Evolutionary conservation across 2,113 vertebrate species (phyloP).

Genomic region (Petaurus breviceps): DNA sequence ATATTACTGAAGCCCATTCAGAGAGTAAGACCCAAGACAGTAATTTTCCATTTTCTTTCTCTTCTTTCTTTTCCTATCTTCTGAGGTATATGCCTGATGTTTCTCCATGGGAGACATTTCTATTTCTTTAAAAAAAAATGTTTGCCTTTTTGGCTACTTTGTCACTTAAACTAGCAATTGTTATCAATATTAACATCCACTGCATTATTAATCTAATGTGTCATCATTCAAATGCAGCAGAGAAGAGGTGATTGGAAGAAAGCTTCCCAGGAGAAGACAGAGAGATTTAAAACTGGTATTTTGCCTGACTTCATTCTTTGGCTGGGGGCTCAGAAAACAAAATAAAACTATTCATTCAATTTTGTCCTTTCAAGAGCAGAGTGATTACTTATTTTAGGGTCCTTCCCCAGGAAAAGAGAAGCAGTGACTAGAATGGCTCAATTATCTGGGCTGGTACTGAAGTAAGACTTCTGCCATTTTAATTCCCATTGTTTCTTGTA

Average conservation of each 20-base stretch:
- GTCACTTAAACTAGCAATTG: background rate
- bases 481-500: background rate
- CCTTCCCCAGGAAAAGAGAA: background rate
- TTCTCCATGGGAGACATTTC: too few species aligned
- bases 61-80: background rate
- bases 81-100: background rate
- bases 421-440: background rate
- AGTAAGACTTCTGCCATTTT: background rate
- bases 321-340: background rate
- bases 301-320: background rate
- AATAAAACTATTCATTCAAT: background rate
- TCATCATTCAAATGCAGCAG: background rate
- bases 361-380: background rate
- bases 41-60: background rate
- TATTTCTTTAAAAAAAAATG: background rate
- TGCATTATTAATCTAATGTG: background rate
- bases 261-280: background rate
- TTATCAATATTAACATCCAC: background rate
- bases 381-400: background rate
- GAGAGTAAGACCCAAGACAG: background rate
- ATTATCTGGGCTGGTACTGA: background rate
- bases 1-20: background rate
- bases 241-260: background rate
- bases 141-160: background rate
- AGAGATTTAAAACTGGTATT: background rate